Percentiles rank a stretch among this genome's conserved stretches.
Evolutionary conservation across 1,140 invertebrate genomes (phyloP).

Genomic region (Macrotrachela quadricornifera): DNA sequence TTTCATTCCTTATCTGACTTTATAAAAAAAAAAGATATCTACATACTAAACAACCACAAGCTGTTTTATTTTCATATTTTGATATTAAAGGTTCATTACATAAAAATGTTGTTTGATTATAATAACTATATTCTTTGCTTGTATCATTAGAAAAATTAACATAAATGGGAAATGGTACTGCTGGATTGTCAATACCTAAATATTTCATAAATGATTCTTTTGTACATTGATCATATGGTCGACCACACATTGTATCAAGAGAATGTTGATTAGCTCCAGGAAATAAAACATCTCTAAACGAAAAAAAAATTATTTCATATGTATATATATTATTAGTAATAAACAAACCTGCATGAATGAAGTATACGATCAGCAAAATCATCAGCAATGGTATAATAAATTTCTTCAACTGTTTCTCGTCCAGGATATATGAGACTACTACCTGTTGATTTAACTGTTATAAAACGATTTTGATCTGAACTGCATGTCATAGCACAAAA

Average conservation of each 20-base stretch:
- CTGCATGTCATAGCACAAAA: constrained; percentile 7
- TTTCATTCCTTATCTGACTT: neutral
- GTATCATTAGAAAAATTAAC: neutral
- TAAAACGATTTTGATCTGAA: constrained; percentile 1
- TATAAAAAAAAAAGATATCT: neutral
- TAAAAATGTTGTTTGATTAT: too few relatives aligned
- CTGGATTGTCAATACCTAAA: constrained; percentile 2
- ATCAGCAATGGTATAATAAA: too few relatives aligned
- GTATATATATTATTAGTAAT: too few relatives aligned
- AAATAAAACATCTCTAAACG: constrained; percentile 8
- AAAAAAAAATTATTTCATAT: neutral
- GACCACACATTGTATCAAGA: constrained; percentile 8
- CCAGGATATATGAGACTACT: too few relatives aligned
- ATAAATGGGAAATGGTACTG: constrained; percentile 5
- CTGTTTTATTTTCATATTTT: neutral
- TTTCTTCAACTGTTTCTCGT: too few relatives aligned
- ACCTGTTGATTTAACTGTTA: neutral
- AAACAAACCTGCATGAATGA: too few relatives aligned
- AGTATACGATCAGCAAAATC: too few relatives aligned
- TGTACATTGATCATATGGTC: neutral
- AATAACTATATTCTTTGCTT: neutral
- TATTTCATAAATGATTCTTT: neutral
- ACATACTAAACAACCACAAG: constrained; percentile 4
- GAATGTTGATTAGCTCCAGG: constrained; percentile 4
- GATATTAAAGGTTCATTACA: neutral